A percentile compares a stretch with the other conserved stretches of the same genome.
Conservation (phyloP, 2,888 invertebrate species). For the Sinodicranocentrus sp. region DNA sequence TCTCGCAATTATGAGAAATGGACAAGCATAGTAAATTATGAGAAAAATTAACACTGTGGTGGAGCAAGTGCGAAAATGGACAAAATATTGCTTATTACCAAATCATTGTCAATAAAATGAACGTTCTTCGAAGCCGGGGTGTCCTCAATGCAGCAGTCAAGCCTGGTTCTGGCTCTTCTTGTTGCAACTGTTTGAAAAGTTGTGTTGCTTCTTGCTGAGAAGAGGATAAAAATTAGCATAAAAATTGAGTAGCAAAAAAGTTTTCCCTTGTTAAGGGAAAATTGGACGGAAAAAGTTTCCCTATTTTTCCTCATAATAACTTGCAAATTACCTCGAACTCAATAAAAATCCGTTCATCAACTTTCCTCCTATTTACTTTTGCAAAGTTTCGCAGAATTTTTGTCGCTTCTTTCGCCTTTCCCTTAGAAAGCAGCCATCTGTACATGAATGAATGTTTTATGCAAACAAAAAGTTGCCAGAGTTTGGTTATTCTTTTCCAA, state of each 20-base stretch:
- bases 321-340: slow-evolving; percentile 85
- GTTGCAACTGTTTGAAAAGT: slow-evolving; percentile 70
- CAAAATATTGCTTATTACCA: slow-evolving; percentile 82
- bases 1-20: slow-evolving; percentile 8
- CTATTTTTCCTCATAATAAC: no score
- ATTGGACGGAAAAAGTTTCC: no score
- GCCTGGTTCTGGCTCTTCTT: slow-evolving; percentile 87
- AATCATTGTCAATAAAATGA: slow-evolving; percentile 88
- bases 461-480: slow-evolving; percentile 1
- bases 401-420: slow-evolving; percentile 88
- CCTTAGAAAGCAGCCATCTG: slow-evolving; percentile 93
- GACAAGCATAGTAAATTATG: background rate
- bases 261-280: no score
- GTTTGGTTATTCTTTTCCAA: no score
- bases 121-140: slow-evolving; percentile 87
- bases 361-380: slow-evolving; percentile 86
- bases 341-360: slow-evolving; percentile 86
- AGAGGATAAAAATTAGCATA: background rate
- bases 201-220: slow-evolving; percentile 81
- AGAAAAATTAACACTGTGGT: background rate
- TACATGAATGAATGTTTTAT: no score
- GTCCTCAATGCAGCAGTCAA: slow-evolving; percentile 89
- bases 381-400: slow-evolving; percentile 89
- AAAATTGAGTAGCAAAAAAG: no score
- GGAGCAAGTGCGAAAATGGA: no score